Evolutionary conservation across 2,113 vertebrate species (phyloP).

Genomic region (Perca schrenkii): DNA sequence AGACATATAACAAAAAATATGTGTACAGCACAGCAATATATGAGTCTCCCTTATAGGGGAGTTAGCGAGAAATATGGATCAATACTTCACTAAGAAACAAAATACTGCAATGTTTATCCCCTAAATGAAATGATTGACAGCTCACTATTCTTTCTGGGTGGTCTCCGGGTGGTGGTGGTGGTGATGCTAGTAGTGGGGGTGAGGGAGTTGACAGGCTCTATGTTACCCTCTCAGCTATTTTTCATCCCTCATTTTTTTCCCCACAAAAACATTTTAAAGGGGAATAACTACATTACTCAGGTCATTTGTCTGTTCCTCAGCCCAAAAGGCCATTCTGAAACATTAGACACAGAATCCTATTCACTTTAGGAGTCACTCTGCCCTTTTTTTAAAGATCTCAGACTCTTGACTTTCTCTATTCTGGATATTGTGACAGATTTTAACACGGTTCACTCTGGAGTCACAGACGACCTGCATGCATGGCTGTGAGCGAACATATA

Average conservation of each 20-base stretch:
- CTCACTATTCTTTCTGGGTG: slow-evolving; percentile 77
- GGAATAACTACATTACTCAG: slow-evolving; percentile 47
- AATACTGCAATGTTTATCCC: slow-evolving; percentile 56
- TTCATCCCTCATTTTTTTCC: slow-evolving; percentile 54
- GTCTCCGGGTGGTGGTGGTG: slow-evolving; percentile 59
- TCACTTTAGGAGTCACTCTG: slow-evolving; percentile 50
- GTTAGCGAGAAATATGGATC: slow-evolving; percentile 31
- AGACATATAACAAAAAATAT: not conserved
- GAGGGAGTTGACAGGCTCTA: slow-evolving; percentile 45
- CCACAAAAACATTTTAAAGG: slow-evolving; percentile 60
- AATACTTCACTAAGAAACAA: slow-evolving; percentile 46
- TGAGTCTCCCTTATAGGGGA: not conserved
- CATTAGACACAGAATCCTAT: slow-evolving; percentile 28
- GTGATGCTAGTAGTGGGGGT: not conserved
- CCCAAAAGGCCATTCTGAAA: slow-evolving; percentile 47
- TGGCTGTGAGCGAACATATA: not conserved
- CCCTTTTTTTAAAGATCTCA: slow-evolving; percentile 41
- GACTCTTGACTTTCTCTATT: not conserved
- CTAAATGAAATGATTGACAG: slow-evolving; percentile 77
- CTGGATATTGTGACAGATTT: slow-evolving; percentile 39
- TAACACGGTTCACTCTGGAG: slow-evolving; percentile 28
- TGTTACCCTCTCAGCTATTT: slow-evolving; percentile 51
- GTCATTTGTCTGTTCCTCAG: slow-evolving; percentile 52
- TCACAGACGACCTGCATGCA: slow-evolving; percentile 1
- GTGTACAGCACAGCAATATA: slow-evolving; percentile 18